phyloP scores from a whole-genome alignment of 1,140 invertebrate genomes.

The Gonioctena quinquepunctata region DNA sequence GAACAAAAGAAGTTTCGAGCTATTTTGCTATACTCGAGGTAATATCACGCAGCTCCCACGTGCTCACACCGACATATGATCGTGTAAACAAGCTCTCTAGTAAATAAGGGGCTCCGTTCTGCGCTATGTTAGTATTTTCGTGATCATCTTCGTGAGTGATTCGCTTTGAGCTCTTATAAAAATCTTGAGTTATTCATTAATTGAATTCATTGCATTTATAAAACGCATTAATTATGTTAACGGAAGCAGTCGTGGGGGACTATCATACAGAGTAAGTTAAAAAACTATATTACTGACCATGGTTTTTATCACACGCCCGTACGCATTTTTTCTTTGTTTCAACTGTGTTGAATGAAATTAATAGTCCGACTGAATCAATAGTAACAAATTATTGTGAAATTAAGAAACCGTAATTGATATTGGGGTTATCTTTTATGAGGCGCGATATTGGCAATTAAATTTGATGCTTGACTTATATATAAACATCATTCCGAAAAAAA shows the following conservation, averaged over 20 bases:
- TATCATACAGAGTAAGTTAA: background rate
- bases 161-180: background rate
- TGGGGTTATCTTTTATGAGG: too few relatives aligned
- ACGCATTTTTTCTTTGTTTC: too few relatives aligned
- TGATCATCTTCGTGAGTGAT: background rate
- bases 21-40: background rate
- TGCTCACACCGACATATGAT: background rate
- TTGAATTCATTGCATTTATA: too few relatives aligned
- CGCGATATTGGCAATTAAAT: too few relatives aligned
- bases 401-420: too few relatives aligned
- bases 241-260: background rate
- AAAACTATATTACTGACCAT: background rate
- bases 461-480: too few relatives aligned
- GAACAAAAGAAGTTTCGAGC: background rate
- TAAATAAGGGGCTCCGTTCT: background rate
- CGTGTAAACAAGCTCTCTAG: slow-evolving; percentile 3
- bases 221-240: background rate
- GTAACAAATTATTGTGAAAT: too few relatives aligned
- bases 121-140: background rate
- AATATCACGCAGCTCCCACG: slow-evolving; percentile 5
- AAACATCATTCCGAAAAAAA: too few relatives aligned
- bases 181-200: background rate
- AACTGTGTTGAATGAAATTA: too few relatives aligned
- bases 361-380: too few relatives aligned
- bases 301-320: too few relatives aligned